Conservation (phyloP, 2,113 vertebrate genomes). For the Corythaixoides concolor region DNA sequence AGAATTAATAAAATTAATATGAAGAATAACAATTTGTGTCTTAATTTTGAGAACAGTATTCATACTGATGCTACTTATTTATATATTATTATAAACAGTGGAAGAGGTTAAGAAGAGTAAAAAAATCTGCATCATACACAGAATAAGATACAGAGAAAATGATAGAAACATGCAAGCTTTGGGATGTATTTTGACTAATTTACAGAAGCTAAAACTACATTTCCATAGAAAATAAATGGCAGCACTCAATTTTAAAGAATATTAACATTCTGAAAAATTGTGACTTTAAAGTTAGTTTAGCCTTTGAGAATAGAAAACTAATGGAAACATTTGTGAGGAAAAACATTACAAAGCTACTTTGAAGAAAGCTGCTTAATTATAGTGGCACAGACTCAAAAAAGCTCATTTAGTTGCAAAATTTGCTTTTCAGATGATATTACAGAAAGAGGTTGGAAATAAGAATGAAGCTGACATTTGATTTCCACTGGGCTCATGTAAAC, state of each 20-base stretch:
- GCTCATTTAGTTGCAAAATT: slow-evolving; percentile 50
- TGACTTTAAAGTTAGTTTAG: slow-evolving; percentile 49
- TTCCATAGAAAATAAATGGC: slow-evolving; percentile 3
- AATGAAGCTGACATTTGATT: slow-evolving; percentile 63
- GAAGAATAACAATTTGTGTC: background rate
- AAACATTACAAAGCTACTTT: slow-evolving; percentile 62
- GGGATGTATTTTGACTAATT: slow-evolving; percentile 14
- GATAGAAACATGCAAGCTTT: background rate
- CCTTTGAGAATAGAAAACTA: slow-evolving; percentile 55
- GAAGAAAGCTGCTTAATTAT: slow-evolving; percentile 63
- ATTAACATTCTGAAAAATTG: background rate
- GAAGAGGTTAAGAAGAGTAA: background rate
- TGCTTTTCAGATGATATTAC: slow-evolving; percentile 60
- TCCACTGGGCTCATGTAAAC: slow-evolving; percentile 59
- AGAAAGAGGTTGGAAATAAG: slow-evolving; percentile 49
- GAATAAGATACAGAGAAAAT: background rate
- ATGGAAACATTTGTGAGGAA: slow-evolving; percentile 36
- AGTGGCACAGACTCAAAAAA: slow-evolving; percentile 51
- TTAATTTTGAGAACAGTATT: background rate
- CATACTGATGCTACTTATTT: background rate
- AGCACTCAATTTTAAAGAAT: background rate
- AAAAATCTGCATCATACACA: background rate
- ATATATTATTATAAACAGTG: background rate
- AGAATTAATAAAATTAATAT: background rate
- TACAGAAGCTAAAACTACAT: background rate